Evolutionary conservation across 2,797 vertebrate genomes (phyloP).

Genomic region (Pelochelys cantorii): DNA sequence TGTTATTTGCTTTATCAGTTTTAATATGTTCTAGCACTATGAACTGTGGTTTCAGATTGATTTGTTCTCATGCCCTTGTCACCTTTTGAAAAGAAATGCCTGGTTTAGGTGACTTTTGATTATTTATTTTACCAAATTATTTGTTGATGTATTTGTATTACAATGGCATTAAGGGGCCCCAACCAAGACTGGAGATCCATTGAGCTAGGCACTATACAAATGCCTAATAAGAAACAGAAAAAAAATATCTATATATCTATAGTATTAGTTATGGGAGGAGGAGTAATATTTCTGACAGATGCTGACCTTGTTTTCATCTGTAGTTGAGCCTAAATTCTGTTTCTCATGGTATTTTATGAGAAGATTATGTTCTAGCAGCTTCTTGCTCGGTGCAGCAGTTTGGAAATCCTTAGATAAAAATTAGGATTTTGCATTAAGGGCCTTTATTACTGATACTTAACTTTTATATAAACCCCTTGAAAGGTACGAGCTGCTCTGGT

Average conservation of each 20-base stretch:
- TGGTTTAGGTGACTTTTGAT: background rate
- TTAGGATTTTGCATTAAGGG: background rate
- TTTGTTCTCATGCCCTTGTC: background rate
- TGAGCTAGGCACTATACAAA: background rate
- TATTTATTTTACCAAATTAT: background rate
- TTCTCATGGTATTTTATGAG: background rate
- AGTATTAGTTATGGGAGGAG: background rate
- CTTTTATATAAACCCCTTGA: conserved; percentile 24
- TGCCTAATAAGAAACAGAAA: background rate
- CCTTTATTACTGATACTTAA: background rate
- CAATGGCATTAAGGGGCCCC: background rate
- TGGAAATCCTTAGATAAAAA: background rate
- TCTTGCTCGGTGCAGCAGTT: background rate
- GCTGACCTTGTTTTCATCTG: background rate
- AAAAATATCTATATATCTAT: background rate
- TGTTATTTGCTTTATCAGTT: conserved; percentile 1
- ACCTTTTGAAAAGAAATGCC: background rate
- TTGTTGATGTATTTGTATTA: background rate
- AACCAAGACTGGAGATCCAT: background rate
- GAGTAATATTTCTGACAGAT: background rate
- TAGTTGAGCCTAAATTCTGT: background rate
- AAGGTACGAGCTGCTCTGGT: background rate
- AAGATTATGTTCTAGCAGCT: background rate
- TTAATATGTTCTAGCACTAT: background rate
- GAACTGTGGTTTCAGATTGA: background rate